These are phyloP conservation scores for Hyles lineata DNA, from an alignment of 2,888 invertebrate genomes.

Conservation along the genomic window DNA sequence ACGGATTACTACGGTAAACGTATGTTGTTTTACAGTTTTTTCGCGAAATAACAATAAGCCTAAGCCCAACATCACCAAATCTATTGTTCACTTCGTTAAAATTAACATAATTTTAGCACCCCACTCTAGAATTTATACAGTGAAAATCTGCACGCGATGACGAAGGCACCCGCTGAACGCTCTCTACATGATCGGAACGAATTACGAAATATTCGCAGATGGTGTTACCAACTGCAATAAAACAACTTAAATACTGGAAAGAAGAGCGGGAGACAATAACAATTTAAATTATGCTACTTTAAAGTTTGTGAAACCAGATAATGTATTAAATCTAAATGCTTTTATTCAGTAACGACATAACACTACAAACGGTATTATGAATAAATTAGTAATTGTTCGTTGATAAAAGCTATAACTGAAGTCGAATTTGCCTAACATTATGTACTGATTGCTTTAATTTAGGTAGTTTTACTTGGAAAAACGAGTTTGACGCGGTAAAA, in stretches of 20 bases:
- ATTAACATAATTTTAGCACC: conserved; percentile 71
- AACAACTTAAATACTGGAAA: not conserved
- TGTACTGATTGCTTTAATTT: no score
- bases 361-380: no score
- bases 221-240: not conserved
- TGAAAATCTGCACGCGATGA: conserved; percentile 67
- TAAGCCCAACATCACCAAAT: conserved; percentile 83
- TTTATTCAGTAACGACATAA: no score
- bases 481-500: no score
- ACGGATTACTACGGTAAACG: conserved; percentile 86
- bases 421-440: no score
- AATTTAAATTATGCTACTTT: no score
- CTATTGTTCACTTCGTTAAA: conserved; percentile 71
- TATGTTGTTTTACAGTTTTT: conserved; percentile 76
- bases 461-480: no score
- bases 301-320: no score
- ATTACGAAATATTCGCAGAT: conserved; percentile 6
- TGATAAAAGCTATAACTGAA: no score
- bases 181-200: conserved; percentile 35
- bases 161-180: conserved; percentile 56
- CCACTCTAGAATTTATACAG: conserved; percentile 57
- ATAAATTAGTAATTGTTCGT: no score
- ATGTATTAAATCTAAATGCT: no score
- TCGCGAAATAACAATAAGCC: conserved; percentile 74
- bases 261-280: no score